Percentiles rank a stretch among this genome's conserved stretches.
phyloP scores from a whole-genome alignment of 2,113 vertebrate genomes.

The Sylvietta virens region DNA sequence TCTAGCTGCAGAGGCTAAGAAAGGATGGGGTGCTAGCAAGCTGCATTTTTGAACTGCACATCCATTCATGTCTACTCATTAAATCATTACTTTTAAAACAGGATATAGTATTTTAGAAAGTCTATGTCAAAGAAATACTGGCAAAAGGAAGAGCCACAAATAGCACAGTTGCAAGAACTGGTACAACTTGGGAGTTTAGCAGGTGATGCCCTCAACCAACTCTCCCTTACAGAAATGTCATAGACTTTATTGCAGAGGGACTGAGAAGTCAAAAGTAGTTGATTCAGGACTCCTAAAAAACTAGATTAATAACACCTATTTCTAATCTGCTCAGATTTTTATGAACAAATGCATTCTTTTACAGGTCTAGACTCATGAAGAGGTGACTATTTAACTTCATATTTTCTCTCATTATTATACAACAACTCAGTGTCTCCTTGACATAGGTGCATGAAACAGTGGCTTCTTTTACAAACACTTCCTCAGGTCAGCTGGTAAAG shows the following conservation, averaged over 20 bases:
- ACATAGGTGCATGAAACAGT: background rate
- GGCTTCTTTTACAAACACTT: background rate
- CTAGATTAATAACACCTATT: background rate
- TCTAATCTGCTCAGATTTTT: background rate
- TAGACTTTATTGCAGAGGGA: background rate
- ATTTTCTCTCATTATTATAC: background rate
- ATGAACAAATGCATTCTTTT: background rate
- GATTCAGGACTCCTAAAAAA: background rate
- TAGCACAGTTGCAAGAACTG: background rate
- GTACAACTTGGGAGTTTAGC: background rate
- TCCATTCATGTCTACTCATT: background rate
- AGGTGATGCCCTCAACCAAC: background rate
- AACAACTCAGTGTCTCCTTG: background rate
- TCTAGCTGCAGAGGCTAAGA: background rate
- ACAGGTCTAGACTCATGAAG: background rate
- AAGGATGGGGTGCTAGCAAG: background rate
- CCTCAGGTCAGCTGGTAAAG: background rate
- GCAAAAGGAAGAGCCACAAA: background rate
- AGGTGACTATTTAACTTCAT: background rate
- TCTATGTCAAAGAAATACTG: background rate
- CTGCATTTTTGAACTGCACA: background rate
- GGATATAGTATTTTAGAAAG: background rate
- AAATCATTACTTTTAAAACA: background rate
- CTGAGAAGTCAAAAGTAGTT: background rate
- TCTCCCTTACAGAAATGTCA: background rate